A percentile compares a stretch with the other conserved stretches of the same genome.
These are phyloP conservation scores for Chironomus riparius DNA, from an alignment of 2,888 invertebrate genomes.

Conservation along the genomic window DNA sequence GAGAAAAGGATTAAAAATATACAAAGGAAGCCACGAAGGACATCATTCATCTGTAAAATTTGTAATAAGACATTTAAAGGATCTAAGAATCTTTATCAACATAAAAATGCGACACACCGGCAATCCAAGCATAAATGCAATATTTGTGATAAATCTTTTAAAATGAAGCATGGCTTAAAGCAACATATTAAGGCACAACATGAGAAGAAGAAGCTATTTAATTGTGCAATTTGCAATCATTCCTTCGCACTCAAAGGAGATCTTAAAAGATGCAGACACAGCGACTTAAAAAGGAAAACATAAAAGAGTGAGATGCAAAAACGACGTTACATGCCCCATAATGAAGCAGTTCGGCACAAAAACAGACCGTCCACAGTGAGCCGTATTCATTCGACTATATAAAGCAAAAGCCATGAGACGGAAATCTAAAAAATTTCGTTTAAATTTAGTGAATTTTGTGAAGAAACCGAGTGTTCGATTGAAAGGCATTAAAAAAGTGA, in stretches of 20 bases:
- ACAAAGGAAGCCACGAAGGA: background rate
- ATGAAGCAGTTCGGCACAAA: background rate
- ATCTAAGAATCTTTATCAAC: conserved; percentile 36
- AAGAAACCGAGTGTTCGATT: conserved; percentile 22
- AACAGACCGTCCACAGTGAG: background rate
- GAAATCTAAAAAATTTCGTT: conserved; percentile 14
- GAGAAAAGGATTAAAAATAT: background rate
- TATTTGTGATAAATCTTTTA: conserved; percentile 37
- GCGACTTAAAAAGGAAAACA: conserved; percentile 31
- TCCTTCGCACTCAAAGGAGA: conserved; percentile 40
- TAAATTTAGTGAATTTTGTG: conserved; percentile 13
- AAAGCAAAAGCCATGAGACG: background rate
- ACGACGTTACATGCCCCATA: background rate
- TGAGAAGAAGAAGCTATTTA: conserved; percentile 39
- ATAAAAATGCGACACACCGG: conserved; percentile 37
- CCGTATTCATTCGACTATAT: background rate
- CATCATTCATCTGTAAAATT: background rate
- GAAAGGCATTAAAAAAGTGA: background rate
- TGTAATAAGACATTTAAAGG: conserved; percentile 28
- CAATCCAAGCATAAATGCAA: conserved; percentile 33
- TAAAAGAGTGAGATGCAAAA: background rate
- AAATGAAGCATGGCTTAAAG: conserved; percentile 37
- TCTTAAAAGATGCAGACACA: conserved; percentile 40
- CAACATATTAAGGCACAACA: conserved; percentile 41
- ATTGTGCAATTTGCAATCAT: conserved; percentile 38